Evolutionary conservation across 1,140 invertebrate genomes (phyloP).

Genomic region (Trialeurodes vaporariorum): DNA sequence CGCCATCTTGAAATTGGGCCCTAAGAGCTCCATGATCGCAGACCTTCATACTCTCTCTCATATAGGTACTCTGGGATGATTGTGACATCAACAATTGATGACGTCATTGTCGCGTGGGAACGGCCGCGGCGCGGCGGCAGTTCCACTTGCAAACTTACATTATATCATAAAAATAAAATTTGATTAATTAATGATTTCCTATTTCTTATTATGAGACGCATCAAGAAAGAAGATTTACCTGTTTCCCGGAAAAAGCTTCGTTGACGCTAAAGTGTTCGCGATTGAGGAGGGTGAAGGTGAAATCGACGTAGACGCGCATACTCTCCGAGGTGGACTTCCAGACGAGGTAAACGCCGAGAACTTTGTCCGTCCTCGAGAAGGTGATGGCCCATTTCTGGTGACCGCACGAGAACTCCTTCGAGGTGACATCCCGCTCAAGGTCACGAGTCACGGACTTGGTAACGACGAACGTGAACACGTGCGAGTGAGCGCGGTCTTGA

Average conservation of each 20-base stretch:
- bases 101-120: no score
- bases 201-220: no score
- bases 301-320: conserved; percentile 68
- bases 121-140: no score
- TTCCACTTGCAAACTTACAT: no score
- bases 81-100: no score
- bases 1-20: no score
- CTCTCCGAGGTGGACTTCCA: conserved; percentile 61
- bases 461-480: conserved; percentile 74
- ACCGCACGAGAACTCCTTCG: conserved; percentile 72
- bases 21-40: no score
- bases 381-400: conserved; percentile 81
- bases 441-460: conserved; percentile 66
- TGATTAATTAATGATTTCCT: no score
- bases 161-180: no score
- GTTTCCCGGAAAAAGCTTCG: conserved; percentile 69
- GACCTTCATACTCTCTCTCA: no score
- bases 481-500: conserved; percentile 69
- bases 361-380: conserved; percentile 64
- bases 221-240: conserved; percentile 35
- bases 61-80: no score
- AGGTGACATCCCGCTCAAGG: conserved; percentile 66
- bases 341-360: conserved; percentile 68
- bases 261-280: conserved; percentile 76
- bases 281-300: conserved; percentile 72